Conservation (phyloP, 1,140 invertebrate genomes). For the Druon quercuslanigerum region DNA sequence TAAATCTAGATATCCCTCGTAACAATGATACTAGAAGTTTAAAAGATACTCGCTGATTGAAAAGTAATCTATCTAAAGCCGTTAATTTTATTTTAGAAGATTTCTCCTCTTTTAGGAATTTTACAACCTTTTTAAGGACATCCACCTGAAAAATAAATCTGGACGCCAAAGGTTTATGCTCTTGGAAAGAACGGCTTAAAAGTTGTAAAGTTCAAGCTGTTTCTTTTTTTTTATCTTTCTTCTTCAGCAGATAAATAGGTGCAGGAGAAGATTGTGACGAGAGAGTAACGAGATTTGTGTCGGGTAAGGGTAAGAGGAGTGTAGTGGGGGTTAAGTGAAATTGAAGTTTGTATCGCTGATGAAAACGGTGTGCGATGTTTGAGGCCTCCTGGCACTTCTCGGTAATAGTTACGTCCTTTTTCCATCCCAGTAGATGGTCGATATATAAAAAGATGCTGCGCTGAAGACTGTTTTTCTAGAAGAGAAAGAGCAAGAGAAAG, state of each 20-base stretch:
- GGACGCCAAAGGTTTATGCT: too few species aligned
- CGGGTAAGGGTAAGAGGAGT: slow-evolving; percentile 30
- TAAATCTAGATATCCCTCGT: too few species aligned
- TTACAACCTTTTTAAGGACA: too few species aligned
- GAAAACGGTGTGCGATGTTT: slow-evolving; percentile 50
- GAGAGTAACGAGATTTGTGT: slow-evolving; percentile 13
- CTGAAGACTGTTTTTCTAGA: too few species aligned
- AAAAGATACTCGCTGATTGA: too few species aligned
- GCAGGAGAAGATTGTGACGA: slow-evolving; percentile 7
- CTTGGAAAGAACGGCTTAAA: neutral
- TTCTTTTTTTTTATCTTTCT: slow-evolving; percentile 31
- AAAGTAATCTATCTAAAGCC: too few species aligned
- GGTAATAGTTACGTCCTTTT: slow-evolving; percentile 49
- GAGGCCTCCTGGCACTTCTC: slow-evolving; percentile 41
- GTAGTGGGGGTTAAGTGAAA: slow-evolving; percentile 56
- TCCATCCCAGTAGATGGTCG: slow-evolving; percentile 43
- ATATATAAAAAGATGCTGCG: too few species aligned
- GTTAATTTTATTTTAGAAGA: too few species aligned
- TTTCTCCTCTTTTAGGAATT: too few species aligned
- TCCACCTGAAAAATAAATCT: too few species aligned
- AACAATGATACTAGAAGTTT: too few species aligned
- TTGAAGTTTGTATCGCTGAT: slow-evolving; percentile 58
- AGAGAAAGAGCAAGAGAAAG: too few species aligned
- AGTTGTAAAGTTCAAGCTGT: neutral
- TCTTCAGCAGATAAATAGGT: slow-evolving; percentile 1